These are phyloP conservation scores for Scomberomorus guttatus DNA, from an alignment of 2,797 vertebrate genomes.

Conservation along the genomic window DNA sequence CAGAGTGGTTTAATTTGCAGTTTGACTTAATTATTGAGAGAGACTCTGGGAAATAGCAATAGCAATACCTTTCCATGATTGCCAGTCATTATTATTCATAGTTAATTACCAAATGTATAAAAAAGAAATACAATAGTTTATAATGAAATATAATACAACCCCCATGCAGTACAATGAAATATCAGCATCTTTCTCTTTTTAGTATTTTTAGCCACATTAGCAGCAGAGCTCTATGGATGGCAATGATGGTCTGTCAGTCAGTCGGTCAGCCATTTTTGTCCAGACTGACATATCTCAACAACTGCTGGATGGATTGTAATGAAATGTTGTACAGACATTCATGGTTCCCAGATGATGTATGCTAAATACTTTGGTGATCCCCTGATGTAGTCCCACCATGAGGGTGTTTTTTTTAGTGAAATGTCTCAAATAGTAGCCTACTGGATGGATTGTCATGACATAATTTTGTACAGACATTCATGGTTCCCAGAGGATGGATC, in stretches of 20 bases:
- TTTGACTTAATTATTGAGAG: slow-evolving; percentile 75
- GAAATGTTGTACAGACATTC: background rate
- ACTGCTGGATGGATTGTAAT: background rate
- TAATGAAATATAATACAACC: slow-evolving; percentile 44
- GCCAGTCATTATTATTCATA: slow-evolving; percentile 60
- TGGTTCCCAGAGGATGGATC: background rate
- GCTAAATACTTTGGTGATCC: background rate
- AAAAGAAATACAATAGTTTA: slow-evolving; percentile 39
- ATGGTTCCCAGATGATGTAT: slow-evolving; percentile 1
- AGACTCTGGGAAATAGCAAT: slow-evolving; percentile 62
- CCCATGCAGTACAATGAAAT: slow-evolving; percentile 6
- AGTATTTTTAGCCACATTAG: background rate
- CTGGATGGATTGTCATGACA: background rate
- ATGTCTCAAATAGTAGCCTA: too few relatives aligned
- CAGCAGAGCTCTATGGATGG: background rate
- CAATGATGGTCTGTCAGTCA: background rate
- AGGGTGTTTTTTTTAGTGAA: background rate
- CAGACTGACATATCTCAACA: background rate
- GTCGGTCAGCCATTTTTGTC: background rate
- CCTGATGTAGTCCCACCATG: background rate
- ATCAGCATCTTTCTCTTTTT: background rate
- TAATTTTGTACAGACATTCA: background rate
- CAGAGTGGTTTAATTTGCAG: slow-evolving; percentile 70
- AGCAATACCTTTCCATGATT: slow-evolving; percentile 55
- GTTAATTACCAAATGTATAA: slow-evolving; percentile 59